Evolutionary conservation across 2,797 vertebrate genomes (phyloP).

Genomic region (Squalus acanthias): DNA sequence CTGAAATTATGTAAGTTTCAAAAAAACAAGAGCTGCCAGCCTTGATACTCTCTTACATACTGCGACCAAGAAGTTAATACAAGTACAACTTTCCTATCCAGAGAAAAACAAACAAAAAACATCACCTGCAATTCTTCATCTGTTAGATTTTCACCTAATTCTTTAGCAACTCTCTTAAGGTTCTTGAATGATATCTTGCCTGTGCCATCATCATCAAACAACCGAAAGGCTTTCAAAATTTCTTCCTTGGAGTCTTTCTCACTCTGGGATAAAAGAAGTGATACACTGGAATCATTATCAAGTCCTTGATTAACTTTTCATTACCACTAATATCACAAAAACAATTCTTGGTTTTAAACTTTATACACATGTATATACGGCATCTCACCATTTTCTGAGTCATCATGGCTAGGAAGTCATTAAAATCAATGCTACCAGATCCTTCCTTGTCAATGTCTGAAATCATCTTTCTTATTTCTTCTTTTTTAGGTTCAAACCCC

Average conservation of each 20-base stretch:
- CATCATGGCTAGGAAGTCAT: slow-evolving; percentile 84
- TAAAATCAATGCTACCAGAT: slow-evolving; percentile 74
- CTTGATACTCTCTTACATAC: neutral
- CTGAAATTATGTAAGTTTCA: too few relatives aligned
- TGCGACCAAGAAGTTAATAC: too few relatives aligned
- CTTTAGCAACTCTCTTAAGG: slow-evolving; percentile 82
- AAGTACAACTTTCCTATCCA: neutral
- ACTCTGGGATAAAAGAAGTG: slow-evolving; percentile 55
- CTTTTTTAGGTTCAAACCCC: slow-evolving; percentile 93
- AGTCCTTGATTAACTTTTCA: neutral
- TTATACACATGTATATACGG: neutral
- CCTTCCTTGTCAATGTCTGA: slow-evolving; percentile 78
- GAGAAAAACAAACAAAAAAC: neutral
- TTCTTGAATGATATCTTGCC: slow-evolving; percentile 90
- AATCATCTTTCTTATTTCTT: slow-evolving; percentile 87
- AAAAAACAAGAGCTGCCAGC: neutral
- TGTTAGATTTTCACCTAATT: slow-evolving; percentile 86
- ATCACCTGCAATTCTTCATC: slow-evolving; percentile 86
- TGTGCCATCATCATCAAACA: slow-evolving; percentile 87
- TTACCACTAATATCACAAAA: neutral
- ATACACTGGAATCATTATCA: slow-evolving; percentile 28
- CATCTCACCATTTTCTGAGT: slow-evolving; percentile 81
- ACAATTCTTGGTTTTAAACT: neutral
- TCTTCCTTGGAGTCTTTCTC: slow-evolving; percentile 91
- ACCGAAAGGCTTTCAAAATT: slow-evolving; percentile 84